Conservation (phyloP, 92 coral and sea anemone species). For the Scolanthus callimorphus region DNA sequence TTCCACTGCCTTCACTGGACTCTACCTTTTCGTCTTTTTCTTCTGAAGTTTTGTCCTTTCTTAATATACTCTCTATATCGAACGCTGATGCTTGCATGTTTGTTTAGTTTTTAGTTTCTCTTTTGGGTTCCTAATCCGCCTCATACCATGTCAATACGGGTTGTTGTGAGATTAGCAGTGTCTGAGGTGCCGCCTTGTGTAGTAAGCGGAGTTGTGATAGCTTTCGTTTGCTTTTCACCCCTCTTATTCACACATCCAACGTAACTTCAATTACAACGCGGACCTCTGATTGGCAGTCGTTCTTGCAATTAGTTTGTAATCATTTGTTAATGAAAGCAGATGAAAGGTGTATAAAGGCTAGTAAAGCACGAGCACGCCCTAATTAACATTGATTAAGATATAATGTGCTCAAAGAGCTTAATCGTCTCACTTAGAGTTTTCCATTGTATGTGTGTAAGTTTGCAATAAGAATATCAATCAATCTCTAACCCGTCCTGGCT, state of each 20-base stretch:
- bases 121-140: background rate
- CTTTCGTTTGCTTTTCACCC: slow-evolving; percentile 1
- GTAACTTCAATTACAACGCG: slow-evolving; percentile 74
- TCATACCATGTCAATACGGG: background rate
- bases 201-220: background rate
- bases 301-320: slow-evolving; percentile 82
- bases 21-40: slow-evolving; percentile 14
- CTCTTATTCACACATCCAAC: slow-evolving; percentile 77
- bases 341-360: slow-evolving; percentile 78
- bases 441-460: slow-evolving; percentile 58
- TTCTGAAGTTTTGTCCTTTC: slow-evolving; percentile 36
- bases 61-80: slow-evolving; percentile 66
- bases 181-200: background rate
- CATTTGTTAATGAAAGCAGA: slow-evolving; percentile 94
- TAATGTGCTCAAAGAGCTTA: slow-evolving; percentile 90
- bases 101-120: background rate
- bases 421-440: slow-evolving; percentile 61
- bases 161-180: background rate
- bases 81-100: slow-evolving; percentile 71
- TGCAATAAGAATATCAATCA: slow-evolving; percentile 66
- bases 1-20: slow-evolving; percentile 2
- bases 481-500: slow-evolving; percentile 18
- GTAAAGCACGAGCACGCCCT: slow-evolving; percentile 83
- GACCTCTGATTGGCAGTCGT: slow-evolving; percentile 71
- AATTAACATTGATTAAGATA: slow-evolving; percentile 87